Percentiles rank a stretch among this genome's conserved stretches.
Evolutionary conservation across 2,113 vertebrate species (phyloP).

Genomic region (Melanerpes aurifrons): DNA sequence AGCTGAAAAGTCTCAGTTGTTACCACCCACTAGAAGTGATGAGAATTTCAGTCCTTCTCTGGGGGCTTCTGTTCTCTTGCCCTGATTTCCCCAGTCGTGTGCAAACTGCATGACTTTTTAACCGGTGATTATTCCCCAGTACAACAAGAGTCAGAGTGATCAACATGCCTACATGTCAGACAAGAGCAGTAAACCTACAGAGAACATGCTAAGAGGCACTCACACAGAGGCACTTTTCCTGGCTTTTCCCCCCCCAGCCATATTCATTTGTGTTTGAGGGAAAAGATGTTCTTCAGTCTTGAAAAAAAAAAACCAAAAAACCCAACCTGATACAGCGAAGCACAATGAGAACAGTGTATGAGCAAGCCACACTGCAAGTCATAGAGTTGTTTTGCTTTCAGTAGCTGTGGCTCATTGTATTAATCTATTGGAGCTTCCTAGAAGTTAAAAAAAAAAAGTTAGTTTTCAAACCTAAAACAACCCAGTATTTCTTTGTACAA

Average conservation of each 20-base stretch:
- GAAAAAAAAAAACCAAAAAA: no score
- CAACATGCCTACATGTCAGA: background rate
- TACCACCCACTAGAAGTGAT: background rate
- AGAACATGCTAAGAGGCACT: background rate
- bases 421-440: background rate
- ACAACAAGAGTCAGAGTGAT: background rate
- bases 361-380: background rate
- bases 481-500: background rate
- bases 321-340: background rate
- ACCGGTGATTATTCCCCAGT: background rate
- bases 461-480: background rate
- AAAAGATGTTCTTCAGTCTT: background rate
- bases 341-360: background rate
- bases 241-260: rapidly evolving
- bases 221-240: background rate
- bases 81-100: background rate
- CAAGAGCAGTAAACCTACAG: background rate
- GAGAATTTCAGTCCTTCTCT: background rate
- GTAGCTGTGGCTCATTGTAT: background rate
- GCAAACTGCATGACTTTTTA: background rate
- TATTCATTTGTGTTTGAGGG: background rate
- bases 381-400: background rate
- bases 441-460: background rate
- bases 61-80: background rate
- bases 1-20: background rate